phyloP scores from a whole-genome alignment of 2,797 vertebrate species.

The Pachyuromys duprasi region DNA sequence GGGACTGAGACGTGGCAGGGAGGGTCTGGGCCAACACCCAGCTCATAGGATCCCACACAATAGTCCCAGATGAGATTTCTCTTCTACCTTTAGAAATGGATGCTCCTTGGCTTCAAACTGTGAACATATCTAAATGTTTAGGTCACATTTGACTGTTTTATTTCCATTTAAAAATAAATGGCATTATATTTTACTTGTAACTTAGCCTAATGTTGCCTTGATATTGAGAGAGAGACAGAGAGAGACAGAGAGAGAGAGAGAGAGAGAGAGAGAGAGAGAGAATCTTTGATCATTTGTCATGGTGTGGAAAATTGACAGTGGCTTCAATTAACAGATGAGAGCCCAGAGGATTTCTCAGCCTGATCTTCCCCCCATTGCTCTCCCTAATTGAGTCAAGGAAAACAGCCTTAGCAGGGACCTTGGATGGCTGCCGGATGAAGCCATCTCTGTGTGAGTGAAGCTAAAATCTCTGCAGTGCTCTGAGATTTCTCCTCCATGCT shows the following conservation, averaged over 20 bases:
- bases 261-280: conserved; percentile 48
- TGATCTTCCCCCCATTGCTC: conserved; percentile 29
- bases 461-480: conserved; percentile 43
- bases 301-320: conserved; percentile 66
- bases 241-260: conserved; percentile 53
- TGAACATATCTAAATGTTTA: conserved; percentile 61
- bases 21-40: background rate
- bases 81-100: conserved; percentile 38
- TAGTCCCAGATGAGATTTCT: conserved; percentile 20
- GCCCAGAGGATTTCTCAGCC: conserved; percentile 58
- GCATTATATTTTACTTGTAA: conserved; percentile 66
- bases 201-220: conserved; percentile 69
- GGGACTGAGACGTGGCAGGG: background rate
- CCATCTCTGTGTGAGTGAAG: background rate
- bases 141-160: conserved; percentile 63
- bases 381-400: conserved; percentile 64
- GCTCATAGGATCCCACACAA: background rate
- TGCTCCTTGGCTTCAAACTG: conserved; percentile 43
- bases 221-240: conserved; percentile 59
- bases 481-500: background rate
- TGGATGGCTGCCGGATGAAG: conserved; percentile 33
- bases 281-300: conserved; percentile 73
- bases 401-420: background rate
- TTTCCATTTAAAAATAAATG: conserved; percentile 75
- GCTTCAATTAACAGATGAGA: conserved; percentile 67